Evolutionary conservation across 64 coral and sea anemone species (phyloP).

Genomic region (Astreopora myriophthalma): DNA sequence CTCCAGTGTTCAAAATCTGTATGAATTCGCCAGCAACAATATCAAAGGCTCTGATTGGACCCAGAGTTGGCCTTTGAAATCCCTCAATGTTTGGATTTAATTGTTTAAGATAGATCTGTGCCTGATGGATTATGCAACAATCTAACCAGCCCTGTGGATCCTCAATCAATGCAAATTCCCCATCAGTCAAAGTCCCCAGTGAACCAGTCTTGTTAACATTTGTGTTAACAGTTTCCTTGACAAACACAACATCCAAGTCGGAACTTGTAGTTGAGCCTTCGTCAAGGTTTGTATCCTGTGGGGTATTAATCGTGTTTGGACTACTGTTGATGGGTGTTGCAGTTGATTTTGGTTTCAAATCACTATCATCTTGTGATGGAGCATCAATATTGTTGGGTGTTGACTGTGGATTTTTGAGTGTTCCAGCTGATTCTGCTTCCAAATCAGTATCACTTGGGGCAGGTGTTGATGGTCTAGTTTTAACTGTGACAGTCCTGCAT

Average conservation of each 20-base stretch:
- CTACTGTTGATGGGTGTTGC: too few relatives aligned
- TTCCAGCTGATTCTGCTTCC: not conserved
- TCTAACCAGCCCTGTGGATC: slow-evolving; percentile 33
- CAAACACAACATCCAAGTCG: too few relatives aligned
- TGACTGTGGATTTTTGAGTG: not conserved
- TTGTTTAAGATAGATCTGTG: slow-evolving; percentile 17
- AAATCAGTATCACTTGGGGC: not conserved
- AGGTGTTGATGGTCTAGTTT: not conserved
- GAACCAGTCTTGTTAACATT: slow-evolving; percentile 24
- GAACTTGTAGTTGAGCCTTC: too few relatives aligned
- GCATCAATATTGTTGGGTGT: not conserved
- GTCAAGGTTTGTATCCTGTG: too few relatives aligned
- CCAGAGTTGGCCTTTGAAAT: slow-evolving; percentile 41
- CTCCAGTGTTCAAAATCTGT: slow-evolving; percentile 42
- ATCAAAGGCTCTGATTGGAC: not conserved
- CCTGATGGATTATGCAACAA: slow-evolving; percentile 17
- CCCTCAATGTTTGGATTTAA: slow-evolving; percentile 28
- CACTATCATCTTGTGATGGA: too few relatives aligned
- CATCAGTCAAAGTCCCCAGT: not conserved
- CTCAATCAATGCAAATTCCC: not conserved
- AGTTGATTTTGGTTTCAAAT: too few relatives aligned
- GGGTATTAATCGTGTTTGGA: too few relatives aligned
- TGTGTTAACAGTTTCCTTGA: not conserved
- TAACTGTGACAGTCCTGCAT: not conserved
- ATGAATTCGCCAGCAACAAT: slow-evolving; percentile 30